Evolutionary conservation across 2,797 vertebrate species (phyloP).

Genomic region (Cuniculus paca): DNA sequence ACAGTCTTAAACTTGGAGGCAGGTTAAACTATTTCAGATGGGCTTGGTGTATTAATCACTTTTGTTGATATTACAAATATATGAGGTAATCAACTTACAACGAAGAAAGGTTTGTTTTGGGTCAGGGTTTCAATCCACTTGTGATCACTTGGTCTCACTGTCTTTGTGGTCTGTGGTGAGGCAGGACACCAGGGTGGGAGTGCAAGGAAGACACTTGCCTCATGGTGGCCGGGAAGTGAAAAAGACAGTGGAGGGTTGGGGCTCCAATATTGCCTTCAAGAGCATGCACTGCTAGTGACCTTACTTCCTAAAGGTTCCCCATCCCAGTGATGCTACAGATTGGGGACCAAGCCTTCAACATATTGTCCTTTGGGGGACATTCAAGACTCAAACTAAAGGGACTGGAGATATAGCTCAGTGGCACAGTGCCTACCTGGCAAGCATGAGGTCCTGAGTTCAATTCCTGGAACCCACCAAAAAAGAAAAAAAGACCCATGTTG

Average conservation of each 20-base stretch:
- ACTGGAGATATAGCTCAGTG: too few relatives aligned
- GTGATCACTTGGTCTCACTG: neutral
- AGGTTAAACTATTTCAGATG: neutral
- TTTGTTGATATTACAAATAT: neutral
- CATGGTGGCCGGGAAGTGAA: neutral
- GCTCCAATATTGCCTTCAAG: neutral
- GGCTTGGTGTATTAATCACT: neutral
- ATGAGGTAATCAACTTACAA: neutral
- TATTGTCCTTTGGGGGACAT: neutral
- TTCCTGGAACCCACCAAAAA: too few relatives aligned
- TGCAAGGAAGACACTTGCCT: neutral
- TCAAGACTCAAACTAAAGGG: neutral
- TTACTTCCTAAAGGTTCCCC: neutral
- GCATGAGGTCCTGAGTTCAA: too few relatives aligned
- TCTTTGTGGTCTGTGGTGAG: neutral
- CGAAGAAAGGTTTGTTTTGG: neutral
- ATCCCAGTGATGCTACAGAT: neutral
- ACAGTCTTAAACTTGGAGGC: neutral
- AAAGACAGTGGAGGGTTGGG: neutral
- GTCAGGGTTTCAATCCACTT: neutral
- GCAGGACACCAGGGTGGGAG: neutral
- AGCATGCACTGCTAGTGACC: neutral
- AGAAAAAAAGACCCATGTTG: neutral
- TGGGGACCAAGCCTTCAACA: neutral
- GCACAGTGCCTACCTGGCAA: too few relatives aligned